Base-by-base conservation (phyloP, 37 sponge, comb jelly and placozoan species). In the Axinella damicornis region DNA sequence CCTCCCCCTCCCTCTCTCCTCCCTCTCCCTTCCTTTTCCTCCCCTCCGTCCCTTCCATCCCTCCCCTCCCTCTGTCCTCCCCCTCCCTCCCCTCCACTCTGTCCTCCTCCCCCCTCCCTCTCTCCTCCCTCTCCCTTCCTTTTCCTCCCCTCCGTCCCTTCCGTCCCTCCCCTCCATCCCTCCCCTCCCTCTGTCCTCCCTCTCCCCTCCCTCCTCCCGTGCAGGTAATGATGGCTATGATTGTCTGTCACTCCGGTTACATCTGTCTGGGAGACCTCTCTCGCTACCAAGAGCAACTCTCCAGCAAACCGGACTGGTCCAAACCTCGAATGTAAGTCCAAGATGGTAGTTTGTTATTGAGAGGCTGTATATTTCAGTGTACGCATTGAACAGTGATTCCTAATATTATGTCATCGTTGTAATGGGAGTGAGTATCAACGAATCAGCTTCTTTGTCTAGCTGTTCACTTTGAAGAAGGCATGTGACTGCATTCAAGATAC, bases 261-360 rank as follows among this genome's bases (percentile, higher is more conserved):
- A 69, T 96, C 17, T 83, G 36, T 27, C 78, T 96, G 28, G 97
- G 97, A 39, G 97, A 96, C 81, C 68, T 93, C 34, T 46, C 62
- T 0, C 64, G 97, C 2, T 96, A 96, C 58, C 39, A 46, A 32
- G 85, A 91, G 72, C 86, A 93, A 60, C 60, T 79, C 15, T 36
- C 40, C 24, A 53, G 52, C 18, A 82, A 54, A 24, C 73, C 86
- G 0, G 80, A 96, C 46, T 96, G 89, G 90, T 41, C 85, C 0
- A 68, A 75, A 67, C 77, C 95, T 52, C 63, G 84, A 27, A 83
- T 31, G 94, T 96, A 79, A 57, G 87, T 32, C 33, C 31, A 18
- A 14, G 2, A 16, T 1, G 22, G 2, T 52, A 46, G 20, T 61
- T 34, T 76, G 34, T n/a, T 21, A 13, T 56, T 15, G 15, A 18